Evolutionary conservation across 2,113 vertebrate species (phyloP), one percentile per base, ranked within the genome.

Genomic region (Phalacrocorax carbo): DNA sequence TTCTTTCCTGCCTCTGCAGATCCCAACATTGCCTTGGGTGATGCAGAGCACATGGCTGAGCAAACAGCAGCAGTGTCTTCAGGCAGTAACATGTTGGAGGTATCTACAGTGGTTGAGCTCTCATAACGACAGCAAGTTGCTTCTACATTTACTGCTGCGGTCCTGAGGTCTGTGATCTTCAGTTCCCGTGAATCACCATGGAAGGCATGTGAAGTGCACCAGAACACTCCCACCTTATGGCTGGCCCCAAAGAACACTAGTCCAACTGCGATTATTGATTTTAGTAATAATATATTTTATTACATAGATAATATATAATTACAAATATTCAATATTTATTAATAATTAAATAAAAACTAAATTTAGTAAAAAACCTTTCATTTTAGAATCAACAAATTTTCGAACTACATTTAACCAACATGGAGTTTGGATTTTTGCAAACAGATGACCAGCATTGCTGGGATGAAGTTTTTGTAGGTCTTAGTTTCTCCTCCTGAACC

Each of bases 191-290:
- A 46, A 36, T 7, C 3, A 0, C 29, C 44, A 29, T 2, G 9
- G 42, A 65, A 60, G 10, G 32, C 27, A 27, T 0, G 0, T 3
- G 40, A 70, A 20, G 2, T 6, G 15, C 49, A 23, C 51, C 70
- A 36, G 46, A 66, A 18, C 60, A 49, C 52, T 44, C 13, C 32
- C 36, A 27, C 42, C 8, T 46, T 16, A 8, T 0, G 5, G 26
- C 26, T 68, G n/a, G 38, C 15, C 54, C 25, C 19, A 49, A 0
- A 2, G 5, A 78, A 26, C 34, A 20, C 16, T 6, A 12, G 2
- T 20, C 4, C 52, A 36, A 32, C 16, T 55, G 19, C 46, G 70
- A 3, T 19, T 58, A 42, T 4, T 16, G 25, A 18, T 19, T 44
- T 44, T 44, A 44, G 44, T 44, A 44, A 42, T 42, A 13, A 44